Evolutionary conservation across 2,113 vertebrate species (phyloP), one percentile per base, ranked within the genome.

Genomic region (Dinomys branickii): DNA sequence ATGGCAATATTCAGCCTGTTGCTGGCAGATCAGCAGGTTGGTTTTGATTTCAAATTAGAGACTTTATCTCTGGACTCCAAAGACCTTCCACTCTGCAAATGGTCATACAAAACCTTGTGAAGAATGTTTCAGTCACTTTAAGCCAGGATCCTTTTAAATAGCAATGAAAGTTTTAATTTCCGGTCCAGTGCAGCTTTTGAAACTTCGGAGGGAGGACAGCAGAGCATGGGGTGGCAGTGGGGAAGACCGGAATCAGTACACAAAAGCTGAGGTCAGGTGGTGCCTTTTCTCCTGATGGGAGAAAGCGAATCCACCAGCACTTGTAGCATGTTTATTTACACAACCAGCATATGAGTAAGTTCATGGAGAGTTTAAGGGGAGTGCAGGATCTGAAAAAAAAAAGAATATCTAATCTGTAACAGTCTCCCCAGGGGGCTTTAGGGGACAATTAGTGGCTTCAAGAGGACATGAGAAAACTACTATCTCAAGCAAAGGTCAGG

Each of bases 1-100:
- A 99, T 2, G 99, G 99, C 59, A 99, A 99, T 95, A 99, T 99
- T 95, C 98, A 99, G 92, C 99, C 99, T 19, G 99, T 99, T 97
- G 99, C 99, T 26, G 99, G 99, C 98, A 99, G 99, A 98, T 97
- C 99, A 67, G 99, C 99, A 0, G 99, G 99, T 97, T 99, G 99
- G 54, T 99, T 99, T 98, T 99, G 98, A 99, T 81, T 88, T 86
- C 19, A 41, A 33, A 63, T 85, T 33, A 86, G 87, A 91, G 59
- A 67, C 47, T 89, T 47, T 78, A 41, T 63, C 30, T 93, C 88
- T 85, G 61, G 54, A 93, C 95, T 85, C 63, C n/a, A 69, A 90
- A 94, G 58, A 77, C 59, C 35, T 67, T 67, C 2, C 12, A 19
- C 24, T 58, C 38, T 84, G 35, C 65, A 38, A 4, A 22, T 88